A percentile compares a stretch with the other conserved stretches of the same genome.
These are phyloP conservation scores for Eristalis pertinax DNA, from an alignment of 2,888 invertebrate genomes.

Conservation along the genomic window DNA sequence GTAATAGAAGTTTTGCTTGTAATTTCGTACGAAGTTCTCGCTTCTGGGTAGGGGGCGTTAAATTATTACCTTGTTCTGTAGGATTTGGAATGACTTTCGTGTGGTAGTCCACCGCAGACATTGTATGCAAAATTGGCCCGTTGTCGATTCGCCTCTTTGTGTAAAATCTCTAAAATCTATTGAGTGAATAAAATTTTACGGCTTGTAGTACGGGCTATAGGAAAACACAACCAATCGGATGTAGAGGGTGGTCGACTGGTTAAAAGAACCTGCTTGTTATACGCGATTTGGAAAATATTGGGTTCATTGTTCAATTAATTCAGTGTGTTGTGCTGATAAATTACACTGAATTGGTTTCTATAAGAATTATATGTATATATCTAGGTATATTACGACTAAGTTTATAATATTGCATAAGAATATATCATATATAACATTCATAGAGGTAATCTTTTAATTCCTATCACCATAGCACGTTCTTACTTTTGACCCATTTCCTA, in stretches of 20 bases:
- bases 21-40: conserved; percentile 48
- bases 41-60: conserved; percentile 50
- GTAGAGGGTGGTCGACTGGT: neutral
- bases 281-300: neutral
- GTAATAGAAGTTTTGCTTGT: conserved; percentile 47
- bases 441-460: neutral
- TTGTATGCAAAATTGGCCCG: conserved; percentile 37
- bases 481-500: conserved; percentile 62
- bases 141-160: neutral
- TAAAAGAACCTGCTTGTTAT: neutral
- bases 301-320: too few relatives aligned
- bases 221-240: conserved; percentile 21
- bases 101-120: conserved; percentile 33
- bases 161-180: conserved; percentile 46
- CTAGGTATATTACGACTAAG: neutral
- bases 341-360: too few relatives aligned
- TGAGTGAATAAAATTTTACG: conserved; percentile 54
- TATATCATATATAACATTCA: conserved; percentile 10
- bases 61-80: conserved; percentile 65
- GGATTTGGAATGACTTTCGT: conserved; percentile 45
- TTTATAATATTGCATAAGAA: conserved; percentile 10
- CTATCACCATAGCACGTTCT: conserved; percentile 42
- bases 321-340: too few relatives aligned
- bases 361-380: too few relatives aligned
- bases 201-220: conserved; percentile 47